A percentile compares a stretch with the other conserved stretches of the same genome.
Evolutionary conservation across 1,140 invertebrate genomes (phyloP).

Genomic region (Radopholus similis): DNA sequence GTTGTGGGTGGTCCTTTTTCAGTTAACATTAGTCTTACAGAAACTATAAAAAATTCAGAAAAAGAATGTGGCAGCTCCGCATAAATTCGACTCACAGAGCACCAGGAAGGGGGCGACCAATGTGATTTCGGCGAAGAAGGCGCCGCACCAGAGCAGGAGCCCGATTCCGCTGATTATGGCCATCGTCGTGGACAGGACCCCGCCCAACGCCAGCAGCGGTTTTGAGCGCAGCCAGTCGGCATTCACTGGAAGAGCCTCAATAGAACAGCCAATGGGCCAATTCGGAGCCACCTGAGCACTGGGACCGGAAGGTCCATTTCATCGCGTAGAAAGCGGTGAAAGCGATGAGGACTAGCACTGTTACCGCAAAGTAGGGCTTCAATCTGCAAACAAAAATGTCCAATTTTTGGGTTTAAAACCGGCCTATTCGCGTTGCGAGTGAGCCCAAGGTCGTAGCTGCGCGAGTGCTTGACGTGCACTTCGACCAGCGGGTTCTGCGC

Average conservation of each 20-base stretch:
- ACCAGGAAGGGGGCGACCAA: slow-evolving; percentile 88
- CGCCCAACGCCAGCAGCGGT: slow-evolving; percentile 54
- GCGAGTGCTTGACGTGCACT: slow-evolving; percentile 58
- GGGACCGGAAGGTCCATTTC: slow-evolving; percentile 50
- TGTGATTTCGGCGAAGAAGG: slow-evolving; percentile 90
- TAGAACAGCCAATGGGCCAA: background rate
- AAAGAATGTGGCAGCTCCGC: too few relatives aligned
- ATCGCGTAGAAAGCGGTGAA: slow-evolving; percentile 58
- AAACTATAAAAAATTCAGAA: background rate
- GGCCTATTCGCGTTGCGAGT: slow-evolving; percentile 54
- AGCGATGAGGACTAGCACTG: slow-evolving; percentile 49
- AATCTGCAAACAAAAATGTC: slow-evolving; percentile 14
- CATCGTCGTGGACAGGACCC: slow-evolving; percentile 83
- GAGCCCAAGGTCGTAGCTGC: slow-evolving; percentile 54
- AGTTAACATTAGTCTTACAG: slow-evolving; percentile 9
- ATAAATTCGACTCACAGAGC: slow-evolving; percentile 76
- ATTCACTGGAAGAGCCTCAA: slow-evolving; percentile 23
- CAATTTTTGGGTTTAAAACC: background rate
- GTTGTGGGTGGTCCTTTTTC: background rate
- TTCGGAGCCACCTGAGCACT: slow-evolving; percentile 10
- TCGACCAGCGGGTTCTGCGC: slow-evolving; percentile 46
- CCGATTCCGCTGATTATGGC: slow-evolving; percentile 85
- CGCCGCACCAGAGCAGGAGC: slow-evolving; percentile 79
- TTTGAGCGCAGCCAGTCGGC: slow-evolving; percentile 58
- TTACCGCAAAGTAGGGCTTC: slow-evolving; percentile 59